A percentile compares a stretch with the other conserved stretches of the same genome.
Conservation (phyloP, 2,113 vertebrate species). For the Alouatta palliata region DNA sequence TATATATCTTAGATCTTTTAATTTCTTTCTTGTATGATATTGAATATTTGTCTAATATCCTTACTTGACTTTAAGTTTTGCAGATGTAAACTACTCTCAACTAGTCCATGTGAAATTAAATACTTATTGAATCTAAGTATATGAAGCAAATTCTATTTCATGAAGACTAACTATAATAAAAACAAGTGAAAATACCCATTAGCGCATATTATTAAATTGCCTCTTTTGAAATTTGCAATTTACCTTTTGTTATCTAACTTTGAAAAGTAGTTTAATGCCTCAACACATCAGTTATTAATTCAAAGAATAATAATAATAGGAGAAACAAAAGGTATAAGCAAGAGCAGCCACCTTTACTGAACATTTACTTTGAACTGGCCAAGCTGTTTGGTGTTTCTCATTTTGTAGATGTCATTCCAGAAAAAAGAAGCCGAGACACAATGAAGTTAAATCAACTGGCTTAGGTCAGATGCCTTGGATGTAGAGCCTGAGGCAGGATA, state of each 20-base stretch:
- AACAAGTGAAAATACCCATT: background rate
- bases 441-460: background rate
- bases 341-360: background rate
- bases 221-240: background rate
- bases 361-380: background rate
- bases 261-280: background rate
- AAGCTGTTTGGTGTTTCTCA: background rate
- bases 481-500: background rate
- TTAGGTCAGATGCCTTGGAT: background rate
- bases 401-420: background rate
- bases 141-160: background rate
- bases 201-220: background rate
- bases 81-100: background rate
- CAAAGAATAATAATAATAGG: background rate
- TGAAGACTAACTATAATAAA: background rate
- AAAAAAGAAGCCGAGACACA: background rate
- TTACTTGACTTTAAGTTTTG: background rate
- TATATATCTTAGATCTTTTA: background rate
- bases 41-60: background rate
- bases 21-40: background rate
- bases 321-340: background rate
- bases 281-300: background rate
- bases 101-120: background rate
- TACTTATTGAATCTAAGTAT: background rate
- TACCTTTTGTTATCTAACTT: background rate